Conservation (phyloP, 2,113 vertebrate species). For the Lamprologus speciosus region DNA sequence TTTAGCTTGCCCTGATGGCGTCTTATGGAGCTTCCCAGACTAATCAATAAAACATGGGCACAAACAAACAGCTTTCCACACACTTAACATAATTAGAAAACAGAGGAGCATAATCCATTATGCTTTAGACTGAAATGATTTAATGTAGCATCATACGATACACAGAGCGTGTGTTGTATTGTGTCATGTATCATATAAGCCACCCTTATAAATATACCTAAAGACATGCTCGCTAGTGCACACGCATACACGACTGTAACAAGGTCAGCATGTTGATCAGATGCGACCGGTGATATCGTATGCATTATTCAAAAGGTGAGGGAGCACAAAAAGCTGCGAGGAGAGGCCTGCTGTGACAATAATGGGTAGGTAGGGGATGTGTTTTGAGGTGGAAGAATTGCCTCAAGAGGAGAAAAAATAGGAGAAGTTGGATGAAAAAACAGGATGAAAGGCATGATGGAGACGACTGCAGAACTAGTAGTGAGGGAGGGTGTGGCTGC, state of each 20-base stretch:
- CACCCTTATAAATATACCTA: not conserved
- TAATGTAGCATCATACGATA: not conserved
- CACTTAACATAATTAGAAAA: not conserved
- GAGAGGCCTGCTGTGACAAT: not conserved
- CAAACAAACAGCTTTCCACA: not conserved
- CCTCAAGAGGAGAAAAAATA: not conserved
- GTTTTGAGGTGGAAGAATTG: not conserved
- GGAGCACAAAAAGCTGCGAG: not conserved
- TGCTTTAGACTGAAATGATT: not conserved
- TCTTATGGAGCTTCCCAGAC: not conserved
- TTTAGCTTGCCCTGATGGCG: not conserved
- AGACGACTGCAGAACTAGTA: not conserved
- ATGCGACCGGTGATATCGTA: not conserved
- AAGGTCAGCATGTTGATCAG: conserved; percentile 14
- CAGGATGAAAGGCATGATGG: not conserved
- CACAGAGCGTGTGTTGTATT: not conserved
- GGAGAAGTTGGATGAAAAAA: not conserved
- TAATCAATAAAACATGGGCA: conserved; percentile 24
- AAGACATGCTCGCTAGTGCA: not conserved
- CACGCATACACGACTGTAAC: not conserved
- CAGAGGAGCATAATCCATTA: not conserved
- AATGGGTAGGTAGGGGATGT: not conserved
- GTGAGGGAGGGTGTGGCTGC: conserved; percentile 6
- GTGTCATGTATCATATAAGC: not conserved
- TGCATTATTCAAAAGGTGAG: conserved; percentile 52